Evolutionary conservation across 2,113 vertebrate genomes (phyloP), one percentile per base, ranked within the genome.

Genomic region (Phyllostomus hastatus): DNA sequence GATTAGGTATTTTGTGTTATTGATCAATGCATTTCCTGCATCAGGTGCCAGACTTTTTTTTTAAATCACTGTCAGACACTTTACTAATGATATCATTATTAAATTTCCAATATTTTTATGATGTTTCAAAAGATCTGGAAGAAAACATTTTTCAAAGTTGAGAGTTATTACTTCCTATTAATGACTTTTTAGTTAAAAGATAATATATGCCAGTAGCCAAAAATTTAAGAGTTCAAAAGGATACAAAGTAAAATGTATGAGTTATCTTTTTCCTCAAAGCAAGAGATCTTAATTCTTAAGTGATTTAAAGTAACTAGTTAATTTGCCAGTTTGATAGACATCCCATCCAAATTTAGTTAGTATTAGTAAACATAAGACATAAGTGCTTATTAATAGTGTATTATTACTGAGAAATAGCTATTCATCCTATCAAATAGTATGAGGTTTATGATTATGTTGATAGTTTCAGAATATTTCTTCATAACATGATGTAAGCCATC

Each of bases 131-230:
- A 88, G n/a, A 57, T 73, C 9, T 50, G 57, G 33, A 80, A 66
- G 33, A 87, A 82, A 96, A 57, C 28, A 86, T 83, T 91, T 85
- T 87, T 12, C 67, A 80, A 54, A 69, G 35, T 61, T 87, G 9
- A 75, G 35, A 93, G 38, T 82, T 82, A 26, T 76, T 79, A 48
- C 19, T 85, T 90, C 90, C 72, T 43, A 90, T 80, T 85, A 86
- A 66, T 81, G 75, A 59, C 2, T 90, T 93, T 94, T 93, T 89
- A 82, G n/a, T 90, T 89, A 85, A 57, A 91, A 93, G 86, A 93
- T 81, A 94, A 43, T n/a, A 24, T 15, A 73, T 83, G 11, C 19
- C 33, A 83, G 5, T 90, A 67, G 64, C 57, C 28, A 80, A 87
- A 91, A 64, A 59, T 79, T 86, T 95, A 75, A 67, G 52, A 70